phyloP scores from a whole-genome alignment of 2,113 vertebrate genomes.

The Siniperca knerii region DNA sequence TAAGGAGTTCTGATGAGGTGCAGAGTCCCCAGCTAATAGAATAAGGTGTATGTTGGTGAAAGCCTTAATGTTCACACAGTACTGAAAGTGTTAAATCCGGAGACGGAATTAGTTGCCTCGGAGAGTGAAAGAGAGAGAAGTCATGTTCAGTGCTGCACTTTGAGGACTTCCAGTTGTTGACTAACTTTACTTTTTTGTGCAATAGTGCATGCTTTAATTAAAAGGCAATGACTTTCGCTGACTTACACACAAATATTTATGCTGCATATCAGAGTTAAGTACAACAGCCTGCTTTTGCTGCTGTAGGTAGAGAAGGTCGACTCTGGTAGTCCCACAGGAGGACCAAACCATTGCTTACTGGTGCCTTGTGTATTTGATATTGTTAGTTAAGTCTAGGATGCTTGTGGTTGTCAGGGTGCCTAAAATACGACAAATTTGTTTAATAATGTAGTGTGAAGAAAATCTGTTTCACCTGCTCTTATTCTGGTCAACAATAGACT shows the following conservation, averaged over 20 bases:
- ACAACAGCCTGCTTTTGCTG: constrained; percentile 3
- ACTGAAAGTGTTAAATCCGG: constrained; percentile 16
- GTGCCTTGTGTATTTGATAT: constrained; percentile 51
- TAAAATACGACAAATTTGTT: background rate
- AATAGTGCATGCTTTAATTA: constrained; percentile 21
- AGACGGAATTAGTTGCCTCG: background rate
- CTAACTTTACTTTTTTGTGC: constrained; percentile 29
- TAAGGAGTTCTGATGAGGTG: background rate
- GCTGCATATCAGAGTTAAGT: background rate
- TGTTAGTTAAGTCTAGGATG: background rate
- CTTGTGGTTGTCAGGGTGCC: background rate
- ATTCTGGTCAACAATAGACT: background rate
- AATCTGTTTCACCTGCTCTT: background rate
- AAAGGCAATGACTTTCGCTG: background rate
- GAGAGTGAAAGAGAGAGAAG: background rate
- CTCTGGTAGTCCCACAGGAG: constrained; percentile 22
- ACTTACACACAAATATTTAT: background rate
- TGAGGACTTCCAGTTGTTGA: constrained; percentile 19
- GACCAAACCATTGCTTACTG: constrained; percentile 49
- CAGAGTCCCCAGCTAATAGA: background rate
- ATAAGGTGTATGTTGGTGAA: background rate
- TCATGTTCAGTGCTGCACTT: constrained; percentile 40
- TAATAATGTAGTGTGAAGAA: background rate
- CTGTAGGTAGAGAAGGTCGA: constrained; percentile 4
- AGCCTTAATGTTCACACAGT: constrained; percentile 27